A percentile compares a stretch with the other conserved stretches of the same genome.
Conservation (phyloP, 2,888 invertebrate genomes). For the Coleophora flavipennella region DNA sequence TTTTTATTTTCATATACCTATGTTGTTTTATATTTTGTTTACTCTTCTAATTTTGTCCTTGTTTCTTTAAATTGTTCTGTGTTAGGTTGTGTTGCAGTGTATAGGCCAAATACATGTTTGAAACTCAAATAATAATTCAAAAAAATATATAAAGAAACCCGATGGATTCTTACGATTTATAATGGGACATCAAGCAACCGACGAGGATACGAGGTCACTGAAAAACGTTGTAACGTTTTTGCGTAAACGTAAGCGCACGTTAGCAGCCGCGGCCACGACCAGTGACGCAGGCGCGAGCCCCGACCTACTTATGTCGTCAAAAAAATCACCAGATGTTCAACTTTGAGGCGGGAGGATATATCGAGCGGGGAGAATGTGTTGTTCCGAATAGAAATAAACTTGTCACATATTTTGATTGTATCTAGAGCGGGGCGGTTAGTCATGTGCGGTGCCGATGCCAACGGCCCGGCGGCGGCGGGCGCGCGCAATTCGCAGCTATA, state of each 20-base stretch:
- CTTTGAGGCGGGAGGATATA: constrained; percentile 60
- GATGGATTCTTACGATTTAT: background rate
- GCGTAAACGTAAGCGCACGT: constrained; percentile 57
- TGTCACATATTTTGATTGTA: constrained; percentile 73
- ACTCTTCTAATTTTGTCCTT: no score
- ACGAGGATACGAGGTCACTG: constrained; percentile 29
- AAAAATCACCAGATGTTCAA: constrained; percentile 70
- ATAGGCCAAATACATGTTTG: background rate
- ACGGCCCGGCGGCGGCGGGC: constrained; percentile 60
- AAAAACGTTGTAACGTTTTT: constrained; percentile 44
- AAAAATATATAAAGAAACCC: background rate
- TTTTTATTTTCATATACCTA: no score
- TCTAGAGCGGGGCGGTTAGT: constrained; percentile 71
- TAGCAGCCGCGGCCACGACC: constrained; percentile 36
- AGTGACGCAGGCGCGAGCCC: constrained; percentile 66
- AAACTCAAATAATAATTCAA: background rate
- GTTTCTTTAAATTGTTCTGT: no score
- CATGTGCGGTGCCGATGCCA: constrained; percentile 66
- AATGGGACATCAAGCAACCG: constrained; percentile 11
- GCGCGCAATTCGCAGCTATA: constrained; percentile 52
- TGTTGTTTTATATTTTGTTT: no score
- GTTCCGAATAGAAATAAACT: constrained; percentile 72
- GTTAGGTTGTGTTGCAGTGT: no score
- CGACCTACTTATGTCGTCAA: constrained; percentile 70
- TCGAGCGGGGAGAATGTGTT: constrained; percentile 64